Evolutionary conservation across 2,888 invertebrate species (phyloP).

Genomic region (Papilio protenor): DNA sequence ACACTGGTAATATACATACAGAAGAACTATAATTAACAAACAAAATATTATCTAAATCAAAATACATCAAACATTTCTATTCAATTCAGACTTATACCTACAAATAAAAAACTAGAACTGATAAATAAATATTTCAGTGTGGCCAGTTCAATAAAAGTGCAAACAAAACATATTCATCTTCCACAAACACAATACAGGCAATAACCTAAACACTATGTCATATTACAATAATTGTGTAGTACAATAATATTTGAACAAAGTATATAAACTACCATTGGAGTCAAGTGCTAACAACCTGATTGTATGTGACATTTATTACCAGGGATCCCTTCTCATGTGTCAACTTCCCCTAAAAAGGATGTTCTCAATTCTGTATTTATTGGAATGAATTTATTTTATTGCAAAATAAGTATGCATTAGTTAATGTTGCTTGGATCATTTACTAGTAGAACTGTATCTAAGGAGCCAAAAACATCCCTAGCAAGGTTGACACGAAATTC

Average conservation of each 20-base stretch:
- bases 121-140: constrained; percentile 20
- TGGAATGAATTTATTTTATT: no score
- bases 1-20: background rate
- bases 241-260: constrained; percentile 42
- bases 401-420: no score
- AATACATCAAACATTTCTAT: background rate
- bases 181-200: constrained; percentile 26
- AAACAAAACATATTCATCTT: constrained; percentile 33
- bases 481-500: no score
- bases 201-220: constrained; percentile 35
- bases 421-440: no score
- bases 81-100: background rate
- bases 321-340: no score
- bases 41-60: background rate
- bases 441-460: no score
- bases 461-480: no score
- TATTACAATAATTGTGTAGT: constrained; percentile 42
- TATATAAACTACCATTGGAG: constrained; percentile 35
- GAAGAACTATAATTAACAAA: background rate
- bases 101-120: background rate
- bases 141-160: constrained; percentile 27
- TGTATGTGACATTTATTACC: background rate
- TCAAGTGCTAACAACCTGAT: background rate
- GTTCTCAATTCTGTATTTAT: no score
- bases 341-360: no score